Conservation (phyloP, 2,888 invertebrate genomes). For the Ophion slaviceki region DNA sequence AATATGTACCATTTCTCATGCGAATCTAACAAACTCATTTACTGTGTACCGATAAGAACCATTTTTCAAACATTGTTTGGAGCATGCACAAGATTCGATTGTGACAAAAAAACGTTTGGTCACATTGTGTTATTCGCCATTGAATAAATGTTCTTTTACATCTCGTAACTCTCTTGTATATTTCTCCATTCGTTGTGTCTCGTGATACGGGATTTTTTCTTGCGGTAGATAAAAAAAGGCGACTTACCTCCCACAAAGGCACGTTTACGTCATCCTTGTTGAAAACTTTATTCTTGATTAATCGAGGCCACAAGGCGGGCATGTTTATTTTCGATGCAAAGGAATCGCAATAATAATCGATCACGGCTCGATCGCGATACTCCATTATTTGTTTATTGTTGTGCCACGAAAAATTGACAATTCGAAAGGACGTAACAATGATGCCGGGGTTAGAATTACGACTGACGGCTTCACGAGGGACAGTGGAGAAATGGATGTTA, state of each 20-base stretch:
- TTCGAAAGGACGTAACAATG: neutral
- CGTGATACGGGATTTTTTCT: neutral
- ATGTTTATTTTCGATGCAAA: constrained; percentile 72
- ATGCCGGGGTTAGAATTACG: neutral
- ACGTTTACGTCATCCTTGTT: constrained; percentile 78
- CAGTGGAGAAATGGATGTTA: neutral
- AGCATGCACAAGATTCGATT: too few species aligned
- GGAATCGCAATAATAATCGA: constrained; percentile 72
- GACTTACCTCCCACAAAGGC: constrained; percentile 75
- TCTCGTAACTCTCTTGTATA: too few species aligned
- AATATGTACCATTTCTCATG: too few species aligned
- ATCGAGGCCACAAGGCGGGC: constrained; percentile 74
- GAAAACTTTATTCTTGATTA: constrained; percentile 77
- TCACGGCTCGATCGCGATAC: constrained; percentile 71
- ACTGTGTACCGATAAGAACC: too few species aligned
- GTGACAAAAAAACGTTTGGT: too few species aligned
- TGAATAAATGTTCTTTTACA: too few species aligned
- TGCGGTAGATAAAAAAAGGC: constrained; percentile 2
- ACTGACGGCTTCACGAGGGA: neutral
- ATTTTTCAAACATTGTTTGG: too few species aligned
- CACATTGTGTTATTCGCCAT: too few species aligned
- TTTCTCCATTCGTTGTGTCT: too few species aligned
- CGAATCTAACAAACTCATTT: too few species aligned
- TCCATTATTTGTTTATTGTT: constrained; percentile 72
- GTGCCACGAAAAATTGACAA: neutral